These are phyloP conservation scores for Lacerta viridis DNA, from an alignment of 2,797 vertebrate species.

Conservation along the genomic window DNA sequence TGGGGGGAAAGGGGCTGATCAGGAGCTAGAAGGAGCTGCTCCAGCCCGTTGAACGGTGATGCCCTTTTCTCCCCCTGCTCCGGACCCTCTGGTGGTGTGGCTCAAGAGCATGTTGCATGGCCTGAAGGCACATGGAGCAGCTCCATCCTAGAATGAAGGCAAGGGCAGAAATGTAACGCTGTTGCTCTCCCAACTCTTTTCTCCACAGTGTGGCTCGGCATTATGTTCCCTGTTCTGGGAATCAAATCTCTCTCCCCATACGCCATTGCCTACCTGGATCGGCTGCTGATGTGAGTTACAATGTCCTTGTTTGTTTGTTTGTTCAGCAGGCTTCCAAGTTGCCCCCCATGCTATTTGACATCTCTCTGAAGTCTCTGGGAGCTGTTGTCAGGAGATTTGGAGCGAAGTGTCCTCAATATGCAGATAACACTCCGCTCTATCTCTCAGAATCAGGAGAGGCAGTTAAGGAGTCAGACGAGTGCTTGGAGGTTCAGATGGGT, in stretches of 20 bases:
- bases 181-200: conserved; percentile 4
- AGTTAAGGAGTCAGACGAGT: too few species aligned
- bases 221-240: conserved; percentile 97
- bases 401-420: too few species aligned
- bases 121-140: not conserved
- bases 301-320: not conserved
- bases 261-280: conserved; percentile 92
- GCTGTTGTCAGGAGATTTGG: too few species aligned
- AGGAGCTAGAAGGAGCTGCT: not conserved
- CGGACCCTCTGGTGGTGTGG: too few species aligned
- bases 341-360: too few species aligned
- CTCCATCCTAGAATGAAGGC: not conserved
- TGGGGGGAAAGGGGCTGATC: too few species aligned
- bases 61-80: not conserved
- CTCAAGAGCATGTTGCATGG: not conserved
- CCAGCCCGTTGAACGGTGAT: not conserved
- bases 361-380: too few species aligned
- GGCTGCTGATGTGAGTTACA: conserved; percentile 90
- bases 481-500: too few species aligned
- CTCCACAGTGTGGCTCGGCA: conserved; percentile 90
- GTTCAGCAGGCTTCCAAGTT: not conserved
- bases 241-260: conserved; percentile 91
- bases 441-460: too few species aligned
- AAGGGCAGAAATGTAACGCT: not conserved
- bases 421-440: too few species aligned